phyloP scores from a whole-genome alignment of 2,797 vertebrate genomes.

The Hylomyscus alleni region DNA sequence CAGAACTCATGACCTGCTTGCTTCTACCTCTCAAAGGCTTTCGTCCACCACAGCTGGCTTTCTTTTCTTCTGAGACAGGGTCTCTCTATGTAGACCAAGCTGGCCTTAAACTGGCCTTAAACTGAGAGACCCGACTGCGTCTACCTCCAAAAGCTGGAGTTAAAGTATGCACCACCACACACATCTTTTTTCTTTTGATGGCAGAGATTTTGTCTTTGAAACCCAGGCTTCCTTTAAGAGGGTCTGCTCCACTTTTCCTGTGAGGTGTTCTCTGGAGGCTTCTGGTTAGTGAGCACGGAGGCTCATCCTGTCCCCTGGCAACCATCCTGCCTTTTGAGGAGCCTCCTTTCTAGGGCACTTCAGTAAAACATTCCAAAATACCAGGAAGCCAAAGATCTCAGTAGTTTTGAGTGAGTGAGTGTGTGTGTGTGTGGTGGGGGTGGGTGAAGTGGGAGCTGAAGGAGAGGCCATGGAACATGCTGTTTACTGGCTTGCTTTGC shows the following conservation, averaged over 20 bases:
- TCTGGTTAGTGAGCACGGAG: neutral
- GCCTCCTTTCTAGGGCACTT: neutral
- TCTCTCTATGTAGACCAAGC: neutral
- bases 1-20: neutral
- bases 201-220: neutral
- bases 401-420: neutral
- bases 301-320: neutral
- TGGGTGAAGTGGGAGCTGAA: neutral
- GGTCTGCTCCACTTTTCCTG: neutral
- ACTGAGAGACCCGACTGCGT: neutral
- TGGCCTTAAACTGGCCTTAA: too few relatives aligned
- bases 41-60: too few relatives aligned
- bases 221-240: neutral
- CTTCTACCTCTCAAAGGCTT: neutral
- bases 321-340: neutral
- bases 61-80: neutral
- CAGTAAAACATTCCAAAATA: slow-evolving; percentile 15
- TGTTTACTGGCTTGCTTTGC: neutral
- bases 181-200: neutral
- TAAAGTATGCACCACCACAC: neutral
- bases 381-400: slow-evolving; percentile 11
- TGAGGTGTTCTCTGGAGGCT: neutral
- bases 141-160: neutral
- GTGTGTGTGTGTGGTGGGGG: too few relatives aligned
- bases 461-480: neutral